Percentiles rank a stretch among this genome's conserved stretches.
Evolutionary conservation across 64 coral and sea anemone species (phyloP).

Genomic region (Montipora foliosa): DNA sequence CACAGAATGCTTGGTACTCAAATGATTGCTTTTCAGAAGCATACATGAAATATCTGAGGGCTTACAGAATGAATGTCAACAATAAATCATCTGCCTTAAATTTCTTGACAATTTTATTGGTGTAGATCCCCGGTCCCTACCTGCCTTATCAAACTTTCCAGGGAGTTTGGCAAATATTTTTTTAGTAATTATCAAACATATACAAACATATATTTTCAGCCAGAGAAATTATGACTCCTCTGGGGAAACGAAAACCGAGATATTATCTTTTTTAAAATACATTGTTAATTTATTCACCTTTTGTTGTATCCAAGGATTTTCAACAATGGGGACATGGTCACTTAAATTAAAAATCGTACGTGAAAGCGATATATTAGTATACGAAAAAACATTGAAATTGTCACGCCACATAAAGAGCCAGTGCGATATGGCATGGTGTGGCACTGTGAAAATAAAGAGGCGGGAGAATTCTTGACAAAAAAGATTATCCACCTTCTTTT

Average conservation of each 20-base stretch:
- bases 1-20: not conserved
- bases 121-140: not conserved
- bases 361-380: conserved; percentile 49
- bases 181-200: not conserved
- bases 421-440: not conserved
- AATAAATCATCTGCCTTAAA: not conserved
- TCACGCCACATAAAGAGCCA: not conserved
- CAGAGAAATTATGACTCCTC: not conserved
- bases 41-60: too few relatives aligned
- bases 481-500: not conserved
- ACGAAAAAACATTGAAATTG: conserved; percentile 16
- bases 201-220: not conserved
- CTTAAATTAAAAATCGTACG: conserved; percentile 43
- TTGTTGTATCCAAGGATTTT: not conserved
- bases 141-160: not conserved
- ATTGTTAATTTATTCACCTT: conserved; percentile 35
- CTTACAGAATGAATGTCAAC: not conserved
- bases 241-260: not conserved
- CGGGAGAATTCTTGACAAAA: not conserved
- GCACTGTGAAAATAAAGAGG: conserved; percentile 15
- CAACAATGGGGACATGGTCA: conserved; percentile 6
- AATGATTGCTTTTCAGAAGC: not conserved
- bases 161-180: not conserved
- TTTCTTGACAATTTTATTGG: not conserved
- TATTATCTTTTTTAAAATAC: conserved; percentile 2